Conservation (phyloP, 2,797 vertebrate species). For the Cyclopterus lumpus region DNA sequence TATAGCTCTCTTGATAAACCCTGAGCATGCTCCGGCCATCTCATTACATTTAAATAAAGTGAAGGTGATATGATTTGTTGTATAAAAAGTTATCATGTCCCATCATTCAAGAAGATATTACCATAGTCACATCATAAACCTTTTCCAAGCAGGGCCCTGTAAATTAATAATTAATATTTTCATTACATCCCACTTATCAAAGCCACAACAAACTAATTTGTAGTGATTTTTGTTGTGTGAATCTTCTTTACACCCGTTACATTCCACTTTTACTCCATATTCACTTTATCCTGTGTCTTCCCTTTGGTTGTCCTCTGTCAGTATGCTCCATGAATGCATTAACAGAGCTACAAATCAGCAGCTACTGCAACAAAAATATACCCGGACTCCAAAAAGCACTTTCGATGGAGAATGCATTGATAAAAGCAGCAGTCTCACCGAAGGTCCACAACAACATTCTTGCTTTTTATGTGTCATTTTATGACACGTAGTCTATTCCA, state of each 20-base stretch:
- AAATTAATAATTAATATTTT: background rate
- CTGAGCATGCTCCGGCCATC: conserved; percentile 7
- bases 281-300: background rate
- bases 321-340: conserved; percentile 2
- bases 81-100: background rate
- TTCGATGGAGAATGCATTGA: background rate
- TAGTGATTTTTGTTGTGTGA: background rate
- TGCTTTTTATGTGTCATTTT: background rate
- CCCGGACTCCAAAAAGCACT: background rate
- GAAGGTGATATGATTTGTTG: background rate
- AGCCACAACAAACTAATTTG: background rate
- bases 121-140: background rate
- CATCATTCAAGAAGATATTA: background rate
- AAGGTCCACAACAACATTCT: background rate
- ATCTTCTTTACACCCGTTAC: background rate
- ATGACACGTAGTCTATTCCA: background rate
- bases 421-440: background rate
- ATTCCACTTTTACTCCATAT: background rate
- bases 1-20: background rate
- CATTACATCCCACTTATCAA: background rate
- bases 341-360: background rate
- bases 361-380: background rate
- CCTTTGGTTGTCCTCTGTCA: background rate
- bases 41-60: background rate
- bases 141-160: background rate